Evolutionary conservation across 2,888 invertebrate species (phyloP).

Genomic region (Cremastinae sp.): DNA sequence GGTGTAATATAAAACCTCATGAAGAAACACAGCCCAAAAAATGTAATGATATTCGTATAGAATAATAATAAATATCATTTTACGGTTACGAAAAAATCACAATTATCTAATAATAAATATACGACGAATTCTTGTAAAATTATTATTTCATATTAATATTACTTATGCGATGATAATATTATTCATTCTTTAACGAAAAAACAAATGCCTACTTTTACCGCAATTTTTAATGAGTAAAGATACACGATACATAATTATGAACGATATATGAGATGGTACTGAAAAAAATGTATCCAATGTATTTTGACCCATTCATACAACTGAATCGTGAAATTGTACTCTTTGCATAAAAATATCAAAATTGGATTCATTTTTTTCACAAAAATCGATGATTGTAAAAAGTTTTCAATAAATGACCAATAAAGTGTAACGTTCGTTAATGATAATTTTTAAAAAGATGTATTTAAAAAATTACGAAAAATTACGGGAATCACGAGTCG

Average conservation of each 20-base stretch:
- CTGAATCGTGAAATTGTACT: not conserved
- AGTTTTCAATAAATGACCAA: conserved; percentile 33
- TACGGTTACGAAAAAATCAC: conserved; percentile 56
- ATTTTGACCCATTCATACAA: not conserved
- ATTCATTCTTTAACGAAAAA: conserved; percentile 55
- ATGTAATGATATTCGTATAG: conserved; percentile 42
- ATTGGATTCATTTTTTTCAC: conserved; percentile 22
- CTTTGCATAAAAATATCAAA: not conserved
- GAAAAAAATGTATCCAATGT: conserved; percentile 24
- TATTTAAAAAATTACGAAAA: conserved; percentile 25
- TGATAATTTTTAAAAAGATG: not conserved
- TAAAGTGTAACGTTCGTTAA: conserved; percentile 35
- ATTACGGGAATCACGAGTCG: conserved; percentile 36
- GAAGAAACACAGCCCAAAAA: conserved; percentile 55
- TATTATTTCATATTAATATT: conserved; percentile 34
- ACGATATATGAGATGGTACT: conserved; percentile 26
- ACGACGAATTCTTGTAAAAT: conserved; percentile 42
- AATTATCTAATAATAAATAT: conserved; percentile 59
- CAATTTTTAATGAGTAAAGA: conserved; percentile 33
- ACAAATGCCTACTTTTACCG: conserved; percentile 55
- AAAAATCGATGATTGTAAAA: conserved; percentile 26
- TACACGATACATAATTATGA: conserved; percentile 46
- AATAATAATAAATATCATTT: conserved; percentile 18
- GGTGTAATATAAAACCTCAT: conserved; percentile 39
- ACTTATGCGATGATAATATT: conserved; percentile 40